These are phyloP conservation scores for Acanthosepion esculentum DNA, from an alignment of 2,888 invertebrate species.

Conservation along the genomic window DNA sequence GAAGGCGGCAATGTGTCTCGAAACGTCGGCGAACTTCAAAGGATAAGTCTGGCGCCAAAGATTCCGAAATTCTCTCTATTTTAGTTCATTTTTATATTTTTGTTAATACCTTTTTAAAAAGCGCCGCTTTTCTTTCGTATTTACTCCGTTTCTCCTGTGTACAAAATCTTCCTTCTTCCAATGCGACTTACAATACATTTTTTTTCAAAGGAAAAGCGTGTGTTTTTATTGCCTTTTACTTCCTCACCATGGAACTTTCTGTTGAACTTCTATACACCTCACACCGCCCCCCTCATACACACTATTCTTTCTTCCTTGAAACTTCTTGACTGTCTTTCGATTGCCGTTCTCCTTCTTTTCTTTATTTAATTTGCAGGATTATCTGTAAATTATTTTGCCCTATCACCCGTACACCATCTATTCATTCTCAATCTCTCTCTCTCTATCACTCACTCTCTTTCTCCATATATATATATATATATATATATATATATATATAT, in stretches of 20 bases:
- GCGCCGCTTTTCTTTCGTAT: too few species aligned
- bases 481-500: neutral
- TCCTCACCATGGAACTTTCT: too few species aligned
- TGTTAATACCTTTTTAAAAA: too few species aligned
- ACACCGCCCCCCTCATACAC: neutral
- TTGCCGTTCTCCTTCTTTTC: neutral
- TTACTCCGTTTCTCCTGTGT: too few species aligned
- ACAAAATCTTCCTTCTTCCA: too few species aligned
- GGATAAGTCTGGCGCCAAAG: neutral
- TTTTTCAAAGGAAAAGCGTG: too few species aligned
- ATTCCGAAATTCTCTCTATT: neutral
- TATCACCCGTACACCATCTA: neutral
- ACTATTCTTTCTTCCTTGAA: neutral
- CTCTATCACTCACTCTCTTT: neutral
- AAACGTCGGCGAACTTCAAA: slow-evolving; percentile 8
- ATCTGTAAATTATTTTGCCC: neutral
- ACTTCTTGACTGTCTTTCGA: neutral
- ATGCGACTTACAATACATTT: too few species aligned
- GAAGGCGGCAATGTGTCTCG: neutral
- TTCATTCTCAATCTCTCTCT: neutral
- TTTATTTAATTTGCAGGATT: neutral
- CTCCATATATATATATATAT: neutral
- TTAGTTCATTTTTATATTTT: neutral
- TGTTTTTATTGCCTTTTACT: neutral
- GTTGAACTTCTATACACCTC: neutral